Conservation (phyloP, 2,888 invertebrate species). For the Petrophora chlorosata region DNA sequence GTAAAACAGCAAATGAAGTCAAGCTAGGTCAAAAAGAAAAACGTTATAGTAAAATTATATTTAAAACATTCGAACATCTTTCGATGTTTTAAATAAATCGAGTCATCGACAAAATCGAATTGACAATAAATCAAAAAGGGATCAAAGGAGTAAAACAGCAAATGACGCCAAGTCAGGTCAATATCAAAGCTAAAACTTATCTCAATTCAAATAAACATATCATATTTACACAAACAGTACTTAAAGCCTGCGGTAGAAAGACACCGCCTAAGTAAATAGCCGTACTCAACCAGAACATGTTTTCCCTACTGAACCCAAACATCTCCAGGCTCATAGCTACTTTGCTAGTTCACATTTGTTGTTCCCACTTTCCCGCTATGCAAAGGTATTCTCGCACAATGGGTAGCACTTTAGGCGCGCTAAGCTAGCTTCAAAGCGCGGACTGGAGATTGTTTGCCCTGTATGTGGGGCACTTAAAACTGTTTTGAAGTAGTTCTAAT, state of each 20-base stretch:
- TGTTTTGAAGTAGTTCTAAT: no score
- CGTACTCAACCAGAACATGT: constrained; percentile 47
- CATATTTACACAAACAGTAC: constrained; percentile 29
- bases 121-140: no score
- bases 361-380: constrained; percentile 44
- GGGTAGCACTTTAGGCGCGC: constrained; percentile 49
- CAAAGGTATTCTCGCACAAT: constrained; percentile 56
- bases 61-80: no score
- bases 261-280: constrained; percentile 44
- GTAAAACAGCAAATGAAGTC: no score
- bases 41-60: no score
- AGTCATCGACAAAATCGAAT: no score
- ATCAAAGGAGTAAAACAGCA: no score
- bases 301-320: constrained; percentile 39
- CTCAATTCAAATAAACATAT: constrained; percentile 1
- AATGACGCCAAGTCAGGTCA: neutral
- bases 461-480: constrained; percentile 30
- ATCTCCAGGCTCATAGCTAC: constrained; percentile 34
- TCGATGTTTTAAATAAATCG: no score
- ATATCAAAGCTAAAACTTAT: neutral
- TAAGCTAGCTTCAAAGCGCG: constrained; percentile 26
- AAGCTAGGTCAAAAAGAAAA: no score
- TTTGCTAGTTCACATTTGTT: constrained; percentile 49
- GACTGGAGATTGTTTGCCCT: constrained; percentile 26
- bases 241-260: constrained; percentile 38